phyloP scores from a whole-genome alignment of 1,140 invertebrate genomes.

The Diprion similis region DNA sequence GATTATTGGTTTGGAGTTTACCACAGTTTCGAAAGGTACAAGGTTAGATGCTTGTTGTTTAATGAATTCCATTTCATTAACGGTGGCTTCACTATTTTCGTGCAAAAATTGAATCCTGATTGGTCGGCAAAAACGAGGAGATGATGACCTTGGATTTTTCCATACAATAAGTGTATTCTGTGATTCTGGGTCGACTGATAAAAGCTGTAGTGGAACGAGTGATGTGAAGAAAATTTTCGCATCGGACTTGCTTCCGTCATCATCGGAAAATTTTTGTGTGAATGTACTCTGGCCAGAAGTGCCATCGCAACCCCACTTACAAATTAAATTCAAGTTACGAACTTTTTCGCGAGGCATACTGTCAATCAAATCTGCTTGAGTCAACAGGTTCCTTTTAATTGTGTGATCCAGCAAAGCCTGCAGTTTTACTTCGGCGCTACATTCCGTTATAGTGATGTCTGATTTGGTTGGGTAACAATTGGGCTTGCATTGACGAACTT shows the following conservation, averaged over 20 bases:
- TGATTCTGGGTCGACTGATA: conserved; percentile 2
- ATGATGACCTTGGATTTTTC: conserved; percentile 45
- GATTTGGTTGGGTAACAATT: conserved; percentile 11
- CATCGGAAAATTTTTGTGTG: conserved; percentile 38
- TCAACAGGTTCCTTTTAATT: conserved; percentile 20
- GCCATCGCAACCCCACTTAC: conserved; percentile 44
- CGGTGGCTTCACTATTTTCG: conserved; percentile 37
- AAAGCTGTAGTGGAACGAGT: conserved; percentile 36
- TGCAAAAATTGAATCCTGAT: conserved; percentile 42
- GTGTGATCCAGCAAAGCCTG: conserved; percentile 35
- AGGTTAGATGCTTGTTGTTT: conserved; percentile 23
- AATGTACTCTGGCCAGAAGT: conserved; percentile 36
- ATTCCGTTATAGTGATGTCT: conserved; percentile 26
- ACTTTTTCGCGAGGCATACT: conserved; percentile 20
- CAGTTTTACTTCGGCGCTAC: conserved; percentile 28
- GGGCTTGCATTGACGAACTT: background rate
- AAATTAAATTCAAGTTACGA: conserved; percentile 29
- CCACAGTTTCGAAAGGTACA: conserved; percentile 21
- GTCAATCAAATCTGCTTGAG: conserved; percentile 25
- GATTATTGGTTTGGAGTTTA: conserved; percentile 25
- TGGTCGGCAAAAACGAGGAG: conserved; percentile 41
- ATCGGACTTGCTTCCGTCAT: conserved; percentile 27
- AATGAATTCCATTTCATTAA: conserved; percentile 34
- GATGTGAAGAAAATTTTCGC: conserved; percentile 36
- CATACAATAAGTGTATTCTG: conserved; percentile 34